Evolutionary conservation across 2,888 invertebrate species (phyloP), one percentile per base, ranked within the genome.

Genomic region (Cordilura impudica): DNA sequence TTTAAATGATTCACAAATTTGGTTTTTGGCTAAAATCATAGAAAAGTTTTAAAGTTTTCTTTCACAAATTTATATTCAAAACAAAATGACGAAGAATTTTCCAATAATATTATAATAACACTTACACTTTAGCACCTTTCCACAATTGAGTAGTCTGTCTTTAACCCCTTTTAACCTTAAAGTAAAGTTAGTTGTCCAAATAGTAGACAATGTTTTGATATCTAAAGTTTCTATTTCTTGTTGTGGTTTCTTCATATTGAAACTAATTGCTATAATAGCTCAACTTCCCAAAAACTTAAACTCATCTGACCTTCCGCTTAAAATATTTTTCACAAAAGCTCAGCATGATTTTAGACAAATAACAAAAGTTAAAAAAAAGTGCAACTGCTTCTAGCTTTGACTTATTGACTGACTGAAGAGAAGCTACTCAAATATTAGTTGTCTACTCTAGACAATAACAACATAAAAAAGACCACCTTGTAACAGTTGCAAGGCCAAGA

Each of bases 391-490:
- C 21, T 14, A 63, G 63, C 63, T 35, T 51, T 63, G 63, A 63
- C 63, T 63, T 63, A 63, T 63, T 63, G 63, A 63, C 63, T 12
- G 35, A 35, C 35, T 49, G 31, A 51, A 31, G 49, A 53, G 35
- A 63, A n/a, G 35, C 29, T 4, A 39, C n/a, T 39, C 10, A 4
- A 35, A n/a, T n/a, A 39, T 12, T n/a, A 3, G 35, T 39, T 39
- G 35, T 39, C 35, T 39, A 39, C n/a, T 31, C 31, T 10, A 10
- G n/a, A 39, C 35, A 1, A 31, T 8, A 35, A 35, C 35, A 26
- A 6, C 26, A n/a, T 26, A 6, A 26, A 79, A 79, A 67, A 61
- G 78, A 79, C 79, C 79, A 79, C 79, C 79, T 79, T 79, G 79
- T 66, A 61, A 45, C 31, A 67, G n/a, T n/a, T n/a, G 12, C 74